These are phyloP conservation scores for Orthochromis indermauri DNA, from an alignment of 2,113 vertebrate species.

Conservation along the genomic window DNA sequence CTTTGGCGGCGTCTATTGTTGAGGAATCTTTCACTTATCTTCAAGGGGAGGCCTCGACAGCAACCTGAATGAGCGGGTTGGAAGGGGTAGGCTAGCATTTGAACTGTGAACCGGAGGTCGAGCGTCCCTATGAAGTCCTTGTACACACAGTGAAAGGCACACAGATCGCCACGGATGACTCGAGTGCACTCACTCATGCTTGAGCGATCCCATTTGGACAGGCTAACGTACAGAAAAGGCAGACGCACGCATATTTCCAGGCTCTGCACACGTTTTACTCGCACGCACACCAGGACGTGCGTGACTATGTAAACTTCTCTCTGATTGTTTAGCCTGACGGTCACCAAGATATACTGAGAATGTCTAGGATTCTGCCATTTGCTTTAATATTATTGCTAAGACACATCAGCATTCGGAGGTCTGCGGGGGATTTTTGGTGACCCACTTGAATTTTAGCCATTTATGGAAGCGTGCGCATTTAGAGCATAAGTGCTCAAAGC, in stretches of 20 bases:
- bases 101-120: constrained; percentile 52
- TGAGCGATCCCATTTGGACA: constrained; percentile 2
- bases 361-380: constrained; percentile 10
- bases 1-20: constrained; percentile 23
- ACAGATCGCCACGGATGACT: constrained; percentile 19
- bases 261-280: neutral
- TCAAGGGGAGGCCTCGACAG: constrained; percentile 25
- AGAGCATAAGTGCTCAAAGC: neutral
- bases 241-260: constrained; percentile 7
- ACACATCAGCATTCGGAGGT: neutral
- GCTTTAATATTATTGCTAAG: neutral
- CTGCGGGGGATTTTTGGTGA: neutral
- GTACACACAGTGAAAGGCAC: constrained; percentile 4
- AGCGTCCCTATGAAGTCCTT: constrained; percentile 14
- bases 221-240: neutral
- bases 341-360: constrained; percentile 43
- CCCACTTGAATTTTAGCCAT: constrained; percentile 29
- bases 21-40: constrained; percentile 35
- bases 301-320: constrained; percentile 53
- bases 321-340: constrained; percentile 53
- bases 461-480: constrained; percentile 32
- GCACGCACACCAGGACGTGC: neutral
- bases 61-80: constrained; percentile 14
- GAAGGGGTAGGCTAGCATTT: constrained; percentile 5
- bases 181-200: constrained; percentile 20